A percentile compares a stretch with the other conserved stretches of the same genome.
Conservation (phyloP, 2,113 vertebrate genomes). For the Fulmarus glacialis region DNA sequence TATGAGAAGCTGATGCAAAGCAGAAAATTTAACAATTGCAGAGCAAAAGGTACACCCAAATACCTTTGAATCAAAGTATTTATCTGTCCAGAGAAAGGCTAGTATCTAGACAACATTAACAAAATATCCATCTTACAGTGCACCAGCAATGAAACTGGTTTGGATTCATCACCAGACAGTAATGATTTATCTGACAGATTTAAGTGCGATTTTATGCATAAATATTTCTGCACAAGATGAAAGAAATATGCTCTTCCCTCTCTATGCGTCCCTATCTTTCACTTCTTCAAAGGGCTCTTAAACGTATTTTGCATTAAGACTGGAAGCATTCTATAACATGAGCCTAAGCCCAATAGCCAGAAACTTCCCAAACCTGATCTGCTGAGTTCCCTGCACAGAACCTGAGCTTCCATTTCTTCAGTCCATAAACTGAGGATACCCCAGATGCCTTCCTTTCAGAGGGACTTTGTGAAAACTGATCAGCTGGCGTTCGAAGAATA, state of each 20-base stretch:
- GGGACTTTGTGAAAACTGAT: neutral
- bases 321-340: fast-evolving
- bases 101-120: neutral
- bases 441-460: neutral
- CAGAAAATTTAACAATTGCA: neutral
- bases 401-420: neutral
- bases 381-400: neutral
- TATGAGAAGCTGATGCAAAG: neutral
- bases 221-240: neutral
- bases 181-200: neutral
- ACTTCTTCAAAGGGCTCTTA: neutral
- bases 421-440: neutral
- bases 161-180: neutral
- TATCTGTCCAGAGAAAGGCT: neutral
- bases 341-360: neutral
- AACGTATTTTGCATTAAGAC: neutral
- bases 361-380: neutral
- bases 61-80: neutral
- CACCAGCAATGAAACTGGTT: neutral
- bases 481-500: neutral
- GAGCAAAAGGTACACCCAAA: neutral
- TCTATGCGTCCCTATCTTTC: too few species aligned
- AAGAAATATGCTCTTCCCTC: neutral
- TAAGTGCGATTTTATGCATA: neutral
- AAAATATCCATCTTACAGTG: neutral